phyloP scores from a whole-genome alignment of 2,113 vertebrate genomes.

The Salminus brasiliensis region DNA sequence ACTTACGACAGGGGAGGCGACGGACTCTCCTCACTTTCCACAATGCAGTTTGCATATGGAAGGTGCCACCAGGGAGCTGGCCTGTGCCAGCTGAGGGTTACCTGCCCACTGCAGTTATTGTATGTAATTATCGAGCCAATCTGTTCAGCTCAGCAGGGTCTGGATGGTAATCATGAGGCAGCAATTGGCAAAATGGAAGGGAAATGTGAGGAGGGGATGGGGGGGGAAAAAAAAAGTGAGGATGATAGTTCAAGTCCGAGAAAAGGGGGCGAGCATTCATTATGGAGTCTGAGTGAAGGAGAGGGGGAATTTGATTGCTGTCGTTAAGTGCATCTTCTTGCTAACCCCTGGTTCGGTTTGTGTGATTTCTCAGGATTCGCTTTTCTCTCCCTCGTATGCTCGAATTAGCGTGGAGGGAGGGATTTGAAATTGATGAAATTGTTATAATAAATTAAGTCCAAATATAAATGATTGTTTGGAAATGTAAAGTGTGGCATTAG shows the following conservation, averaged over 20 bases:
- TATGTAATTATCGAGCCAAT: slow-evolving; percentile 99
- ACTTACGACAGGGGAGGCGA: slow-evolving; percentile 76
- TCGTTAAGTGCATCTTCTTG: slow-evolving; percentile 57
- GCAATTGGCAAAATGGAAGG: slow-evolving; percentile 85
- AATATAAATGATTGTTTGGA: slow-evolving; percentile 31
- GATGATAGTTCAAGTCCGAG: slow-evolving; percentile 64
- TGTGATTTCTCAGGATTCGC: slow-evolving; percentile 35
- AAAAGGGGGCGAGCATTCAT: slow-evolving; percentile 59
- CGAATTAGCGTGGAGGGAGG: slow-evolving; percentile 30
- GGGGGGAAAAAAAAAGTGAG: slow-evolving; percentile 12
- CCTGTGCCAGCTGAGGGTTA: slow-evolving; percentile 92
- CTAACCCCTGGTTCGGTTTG: slow-evolving; percentile 42
- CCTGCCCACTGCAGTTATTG: slow-evolving; percentile 92
- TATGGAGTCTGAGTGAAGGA: slow-evolving; percentile 56
- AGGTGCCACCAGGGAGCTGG: slow-evolving; percentile 89
- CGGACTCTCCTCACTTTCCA: slow-evolving; percentile 80
- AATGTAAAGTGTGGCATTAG: slow-evolving; percentile 11
- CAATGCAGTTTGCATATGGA: slow-evolving; percentile 92
- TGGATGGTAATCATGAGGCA: slow-evolving; percentile 91
- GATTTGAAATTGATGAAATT: slow-evolving; percentile 34
- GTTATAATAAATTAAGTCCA: slow-evolving; percentile 35
- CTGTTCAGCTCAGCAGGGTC: slow-evolving; percentile 97
- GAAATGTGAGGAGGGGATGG: slow-evolving; percentile 56
- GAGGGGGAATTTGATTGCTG: slow-evolving; percentile 60
- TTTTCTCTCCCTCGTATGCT: slow-evolving; percentile 14